These are phyloP conservation scores for Phyllotreta striolata DNA, from an alignment of 2,888 invertebrate genomes.

Conservation along the genomic window DNA sequence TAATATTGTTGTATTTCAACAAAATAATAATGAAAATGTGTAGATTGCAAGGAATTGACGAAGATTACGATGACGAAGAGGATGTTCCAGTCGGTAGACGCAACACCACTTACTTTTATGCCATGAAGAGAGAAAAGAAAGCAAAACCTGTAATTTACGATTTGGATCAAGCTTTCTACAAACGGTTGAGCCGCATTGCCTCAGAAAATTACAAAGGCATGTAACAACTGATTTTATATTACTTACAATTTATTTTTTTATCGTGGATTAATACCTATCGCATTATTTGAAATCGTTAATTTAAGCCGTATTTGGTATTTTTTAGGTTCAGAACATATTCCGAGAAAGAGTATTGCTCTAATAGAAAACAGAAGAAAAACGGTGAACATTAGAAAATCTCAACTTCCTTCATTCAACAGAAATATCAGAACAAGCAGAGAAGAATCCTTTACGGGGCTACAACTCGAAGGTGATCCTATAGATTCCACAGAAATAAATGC, in stretches of 20 bases:
- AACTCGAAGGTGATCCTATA: no score
- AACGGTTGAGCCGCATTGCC: conserved; percentile 43
- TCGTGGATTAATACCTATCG: not conserved
- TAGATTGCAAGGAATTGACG: conserved; percentile 79
- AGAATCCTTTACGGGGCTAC: no score
- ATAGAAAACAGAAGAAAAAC: conserved; percentile 8
- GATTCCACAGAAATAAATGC: no score
- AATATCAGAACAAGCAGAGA: no score
- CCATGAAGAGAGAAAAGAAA: conserved; percentile 44
- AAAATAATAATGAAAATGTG: conserved; percentile 68
- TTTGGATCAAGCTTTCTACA: conserved; percentile 51
- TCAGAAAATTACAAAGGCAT: conserved; percentile 40
- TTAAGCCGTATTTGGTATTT: not conserved
- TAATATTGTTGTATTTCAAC: conserved; percentile 64
- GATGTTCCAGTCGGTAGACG: conserved; percentile 80
- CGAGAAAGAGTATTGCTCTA: conserved; percentile 3
- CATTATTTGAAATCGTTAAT: not conserved
- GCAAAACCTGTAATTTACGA: conserved; percentile 44
- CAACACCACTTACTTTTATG: conserved; percentile 87
- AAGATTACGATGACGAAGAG: conserved; percentile 77
- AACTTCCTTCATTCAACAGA: not conserved
- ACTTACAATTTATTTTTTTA: not conserved
- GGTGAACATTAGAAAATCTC: not conserved
- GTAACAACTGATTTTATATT: conserved; percentile 10
- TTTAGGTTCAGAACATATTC: conserved; percentile 5